Conservation (phyloP, 1,140 invertebrate genomes). For the Lerema accius region DNA sequence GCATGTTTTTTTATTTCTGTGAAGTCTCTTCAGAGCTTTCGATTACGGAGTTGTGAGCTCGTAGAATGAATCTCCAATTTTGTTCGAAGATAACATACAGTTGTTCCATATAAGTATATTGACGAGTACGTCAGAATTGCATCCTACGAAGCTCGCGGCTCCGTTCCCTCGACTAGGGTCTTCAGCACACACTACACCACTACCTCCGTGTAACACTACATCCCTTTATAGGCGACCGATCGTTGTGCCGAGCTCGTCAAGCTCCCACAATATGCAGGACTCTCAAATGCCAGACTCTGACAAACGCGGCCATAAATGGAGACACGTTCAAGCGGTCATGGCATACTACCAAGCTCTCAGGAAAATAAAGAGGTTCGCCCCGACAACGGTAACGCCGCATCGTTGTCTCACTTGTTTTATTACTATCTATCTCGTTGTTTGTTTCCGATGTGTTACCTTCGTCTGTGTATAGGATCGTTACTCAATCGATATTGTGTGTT, state of each 20-base stretch:
- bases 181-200: slow-evolving; percentile 46
- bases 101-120: too few relatives aligned
- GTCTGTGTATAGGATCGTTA: slow-evolving; percentile 72
- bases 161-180: background rate
- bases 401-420: slow-evolving; percentile 62
- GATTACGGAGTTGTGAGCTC: slow-evolving; percentile 36
- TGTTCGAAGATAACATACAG: background rate
- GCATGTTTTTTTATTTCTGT: slow-evolving; percentile 63
- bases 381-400: slow-evolving; percentile 63
- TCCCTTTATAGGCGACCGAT: slow-evolving; percentile 78
- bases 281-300: slow-evolving; percentile 72
- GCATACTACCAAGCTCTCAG: slow-evolving; percentile 93
- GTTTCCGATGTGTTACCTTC: slow-evolving; percentile 71
- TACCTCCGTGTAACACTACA: slow-evolving; percentile 66
- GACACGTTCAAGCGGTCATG: slow-evolving; percentile 92
- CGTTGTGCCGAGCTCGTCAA: slow-evolving; percentile 77
- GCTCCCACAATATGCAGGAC: slow-evolving; percentile 67
- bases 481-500: slow-evolving; percentile 68
- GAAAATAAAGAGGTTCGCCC: slow-evolving; percentile 92
- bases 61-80: slow-evolving; percentile 8
- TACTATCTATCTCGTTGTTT: slow-evolving; percentile 62
- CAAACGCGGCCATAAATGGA: slow-evolving; percentile 91
- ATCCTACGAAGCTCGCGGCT: slow-evolving; percentile 17
- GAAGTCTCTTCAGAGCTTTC: slow-evolving; percentile 48
- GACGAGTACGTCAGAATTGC: slow-evolving; percentile 8